Evolutionary conservation across 2,888 invertebrate genomes (phyloP).

Genomic region (Eulithis prunata): DNA sequence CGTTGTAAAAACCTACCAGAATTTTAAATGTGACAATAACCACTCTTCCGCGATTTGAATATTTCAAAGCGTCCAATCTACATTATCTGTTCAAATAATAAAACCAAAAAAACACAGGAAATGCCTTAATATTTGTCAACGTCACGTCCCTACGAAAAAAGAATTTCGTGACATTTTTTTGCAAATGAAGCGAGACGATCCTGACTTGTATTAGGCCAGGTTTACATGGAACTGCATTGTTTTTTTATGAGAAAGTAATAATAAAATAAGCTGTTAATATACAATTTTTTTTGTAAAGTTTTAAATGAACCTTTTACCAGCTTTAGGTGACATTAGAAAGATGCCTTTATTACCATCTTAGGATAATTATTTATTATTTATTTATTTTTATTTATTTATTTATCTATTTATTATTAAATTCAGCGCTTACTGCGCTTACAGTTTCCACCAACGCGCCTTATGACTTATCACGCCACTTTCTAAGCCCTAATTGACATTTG

Average conservation of each 20-base stretch:
- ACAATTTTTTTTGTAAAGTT: not conserved
- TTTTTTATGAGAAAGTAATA: too few species aligned
- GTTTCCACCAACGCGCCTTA: too few species aligned
- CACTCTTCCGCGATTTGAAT: slow-evolving; percentile 46
- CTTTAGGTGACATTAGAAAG: too few species aligned
- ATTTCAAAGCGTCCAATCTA: slow-evolving; percentile 65
- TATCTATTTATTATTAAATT: too few species aligned
- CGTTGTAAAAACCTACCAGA: too few species aligned
- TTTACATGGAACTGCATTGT: not conserved
- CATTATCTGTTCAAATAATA: slow-evolving; percentile 76
- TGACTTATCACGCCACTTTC: too few species aligned
- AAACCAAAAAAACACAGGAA: slow-evolving; percentile 70
- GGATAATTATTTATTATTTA: too few species aligned
- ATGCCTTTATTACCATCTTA: too few species aligned
- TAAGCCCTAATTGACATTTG: too few species aligned
- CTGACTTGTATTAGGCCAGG: slow-evolving; percentile 26
- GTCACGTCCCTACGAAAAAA: slow-evolving; percentile 75
- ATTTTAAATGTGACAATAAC: slow-evolving; percentile 42
- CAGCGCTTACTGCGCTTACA: too few species aligned
- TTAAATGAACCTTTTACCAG: not conserved
- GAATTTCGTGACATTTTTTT: slow-evolving; percentile 75
- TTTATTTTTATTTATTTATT: too few species aligned
- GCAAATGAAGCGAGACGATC: slow-evolving; percentile 80
- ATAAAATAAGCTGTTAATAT: not conserved
- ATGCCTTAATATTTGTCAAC: slow-evolving; percentile 82